Base-by-base conservation (phyloP, 53 echinoderm and acorn worm species). In the Patiria pectinifera region DNA sequence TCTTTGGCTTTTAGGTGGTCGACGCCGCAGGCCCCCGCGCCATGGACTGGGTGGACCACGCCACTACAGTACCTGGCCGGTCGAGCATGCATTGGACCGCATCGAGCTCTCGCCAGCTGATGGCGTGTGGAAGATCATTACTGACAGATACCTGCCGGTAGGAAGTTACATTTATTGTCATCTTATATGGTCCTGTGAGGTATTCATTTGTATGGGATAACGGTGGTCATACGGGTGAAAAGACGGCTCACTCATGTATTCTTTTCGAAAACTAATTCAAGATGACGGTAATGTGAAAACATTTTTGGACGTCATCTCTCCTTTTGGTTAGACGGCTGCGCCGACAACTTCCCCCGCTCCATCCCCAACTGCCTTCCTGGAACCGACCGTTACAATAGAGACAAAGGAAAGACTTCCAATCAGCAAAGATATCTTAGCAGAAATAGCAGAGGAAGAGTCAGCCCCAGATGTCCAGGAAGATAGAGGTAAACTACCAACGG, bases 41-140 rank as follows among this genome's bases (percentile, higher is more conserved):
- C 89, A 89, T 43, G 89, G 89, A 26, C 63, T 89, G 14, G 89
- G 89, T 60, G 89, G 89, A 8, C 89, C 89, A 3, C 89, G 89
- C 45, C 89, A 89, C 48, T 49, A 89, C 63, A 89, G 89, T 61
- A 46, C 78, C 60, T 89, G 89, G 89, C 78, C 89, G 43, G 74
- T 89, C 11, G 78, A 89, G 46, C 44, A 62, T 60, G 89, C 62
- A 1, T 22, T 89, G 62, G 89, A 79, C 45, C 58, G 62, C 58
- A 62, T 89, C 44, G 62, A 89, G 49, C 89, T 89, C 16, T 89
- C 89, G 44, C 89, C 89, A 26, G 78, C 89, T 19, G 80, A 89
- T 44, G 89, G 89, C 12, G 89, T 89, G 45, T 89, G 89, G 89
- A 89, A 89, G 89, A 78, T 79, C 15, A 78, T 49, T 14, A 43